A percentile compares a stretch with the other conserved stretches of the same genome.
phyloP scores from a whole-genome alignment of 1,140 invertebrate species.

The Drosophila eugracilis region DNA sequence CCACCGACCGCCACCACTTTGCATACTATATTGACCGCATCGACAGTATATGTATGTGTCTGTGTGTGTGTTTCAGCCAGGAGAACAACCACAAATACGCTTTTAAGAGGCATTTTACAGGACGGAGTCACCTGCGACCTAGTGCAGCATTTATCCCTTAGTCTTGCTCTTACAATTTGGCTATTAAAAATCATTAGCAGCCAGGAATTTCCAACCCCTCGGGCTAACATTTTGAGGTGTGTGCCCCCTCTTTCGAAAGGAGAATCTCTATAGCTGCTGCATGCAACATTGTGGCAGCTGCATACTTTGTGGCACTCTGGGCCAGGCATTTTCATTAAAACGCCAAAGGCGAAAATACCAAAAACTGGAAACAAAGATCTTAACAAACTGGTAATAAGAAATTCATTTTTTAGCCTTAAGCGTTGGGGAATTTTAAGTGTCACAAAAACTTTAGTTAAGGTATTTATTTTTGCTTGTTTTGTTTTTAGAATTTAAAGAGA shows the following conservation, averaged over 20 bases:
- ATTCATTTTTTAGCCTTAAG: not conserved
- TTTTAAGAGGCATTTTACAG: conserved; percentile 64
- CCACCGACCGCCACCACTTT: conserved; percentile 31
- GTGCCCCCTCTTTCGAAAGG: conserved; percentile 20
- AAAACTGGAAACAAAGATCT: conserved; percentile 14
- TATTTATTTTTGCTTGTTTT: no score
- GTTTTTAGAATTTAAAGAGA: no score
- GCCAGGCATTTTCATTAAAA: conserved; percentile 70
- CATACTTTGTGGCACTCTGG: conserved; percentile 65
- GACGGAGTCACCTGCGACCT: conserved; percentile 41
- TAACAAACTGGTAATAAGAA: not conserved
- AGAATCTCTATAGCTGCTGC: conserved; percentile 40
- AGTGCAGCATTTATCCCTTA: conserved; percentile 5
- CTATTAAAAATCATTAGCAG: conserved; percentile 82
- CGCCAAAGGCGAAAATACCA: not conserved
- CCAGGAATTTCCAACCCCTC: conserved; percentile 49
- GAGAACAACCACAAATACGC: conserved; percentile 58
- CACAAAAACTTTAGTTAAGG: not conserved
- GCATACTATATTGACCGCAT: conserved; percentile 78
- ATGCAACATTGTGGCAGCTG: conserved; percentile 31
- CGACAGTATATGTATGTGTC: conserved; percentile 12
- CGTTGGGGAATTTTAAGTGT: not conserved
- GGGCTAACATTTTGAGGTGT: conserved; percentile 31
- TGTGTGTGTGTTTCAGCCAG: conserved; percentile 43
- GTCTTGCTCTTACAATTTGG: conserved; percentile 68